phyloP scores from a whole-genome alignment of 2,113 vertebrate species.

The Nibea albiflora region DNA sequence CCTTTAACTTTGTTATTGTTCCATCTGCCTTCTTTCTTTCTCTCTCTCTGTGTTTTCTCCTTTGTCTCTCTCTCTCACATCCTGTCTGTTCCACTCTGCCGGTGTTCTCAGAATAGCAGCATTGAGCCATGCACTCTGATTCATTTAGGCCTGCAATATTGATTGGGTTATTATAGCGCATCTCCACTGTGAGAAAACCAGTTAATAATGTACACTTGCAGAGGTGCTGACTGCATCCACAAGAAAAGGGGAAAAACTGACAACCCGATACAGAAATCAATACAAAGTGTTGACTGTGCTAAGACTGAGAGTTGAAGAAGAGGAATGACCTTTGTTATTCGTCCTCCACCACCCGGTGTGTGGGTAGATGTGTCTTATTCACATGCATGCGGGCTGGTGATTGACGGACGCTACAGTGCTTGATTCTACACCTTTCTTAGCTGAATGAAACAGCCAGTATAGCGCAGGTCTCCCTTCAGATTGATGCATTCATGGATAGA shows the following conservation, averaged over 20 bases:
- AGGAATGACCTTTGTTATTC: conserved; percentile 50
- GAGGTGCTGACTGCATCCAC: conserved; percentile 45
- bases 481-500: conserved; percentile 22
- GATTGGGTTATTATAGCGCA: conserved; percentile 77
- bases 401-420: not conserved
- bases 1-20: conserved; percentile 76
- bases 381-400: conserved; percentile 27
- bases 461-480: conserved; percentile 26
- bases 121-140: conserved; percentile 65
- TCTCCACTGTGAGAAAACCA: conserved; percentile 57
- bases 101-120: conserved; percentile 68
- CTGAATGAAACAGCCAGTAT: conserved; percentile 13
- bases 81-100: conserved; percentile 53
- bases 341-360: conserved; percentile 7
- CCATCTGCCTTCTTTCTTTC: conserved; percentile 45
- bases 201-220: conserved; percentile 64
- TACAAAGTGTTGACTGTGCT: conserved; percentile 39
- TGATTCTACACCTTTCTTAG: conserved; percentile 5
- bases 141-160: conserved; percentile 75
- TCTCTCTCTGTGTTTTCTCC: conserved; percentile 19
- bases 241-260: conserved; percentile 17
- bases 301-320: conserved; percentile 26
- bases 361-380: conserved; percentile 30
- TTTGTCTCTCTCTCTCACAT: conserved; percentile 21
- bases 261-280: conserved; percentile 60